Conservation (phyloP, 2,113 vertebrate genomes). For the Telmatochromis brichardi region DNA sequence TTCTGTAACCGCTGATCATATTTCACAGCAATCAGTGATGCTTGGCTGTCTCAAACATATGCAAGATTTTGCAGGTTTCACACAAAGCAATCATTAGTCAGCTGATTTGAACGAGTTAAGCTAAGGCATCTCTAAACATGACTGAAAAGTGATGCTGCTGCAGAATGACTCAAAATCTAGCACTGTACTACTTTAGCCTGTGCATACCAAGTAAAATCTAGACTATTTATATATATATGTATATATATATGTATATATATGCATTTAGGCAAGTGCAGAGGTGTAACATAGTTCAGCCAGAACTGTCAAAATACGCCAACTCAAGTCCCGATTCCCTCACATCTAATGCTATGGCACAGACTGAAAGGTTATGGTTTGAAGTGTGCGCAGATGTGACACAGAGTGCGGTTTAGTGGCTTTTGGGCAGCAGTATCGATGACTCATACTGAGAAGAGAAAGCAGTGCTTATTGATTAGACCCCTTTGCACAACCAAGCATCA, state of each 20-base stretch:
- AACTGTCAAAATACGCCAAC: neutral
- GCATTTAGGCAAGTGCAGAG: neutral
- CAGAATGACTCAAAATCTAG: neutral
- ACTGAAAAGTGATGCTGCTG: neutral
- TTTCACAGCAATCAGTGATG: neutral
- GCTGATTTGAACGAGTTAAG: neutral
- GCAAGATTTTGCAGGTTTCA: neutral
- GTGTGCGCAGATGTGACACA: slow-evolving; percentile 28
- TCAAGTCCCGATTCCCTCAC: neutral
- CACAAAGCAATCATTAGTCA: neutral
- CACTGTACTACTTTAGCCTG: neutral
- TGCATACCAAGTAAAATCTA: neutral
- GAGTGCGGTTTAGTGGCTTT: slow-evolving; percentile 57
- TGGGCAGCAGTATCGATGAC: slow-evolving; percentile 44
- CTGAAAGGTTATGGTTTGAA: slow-evolving; percentile 50
- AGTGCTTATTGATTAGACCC: slow-evolving; percentile 16
- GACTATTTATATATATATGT: neutral
- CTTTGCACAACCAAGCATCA: neutral
- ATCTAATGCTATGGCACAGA: neutral
- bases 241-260: neutral
- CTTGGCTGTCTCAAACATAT: neutral
- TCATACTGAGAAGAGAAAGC: slow-evolving; percentile 67
- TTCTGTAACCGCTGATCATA: slow-evolving; percentile 23
- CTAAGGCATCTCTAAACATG: neutral
- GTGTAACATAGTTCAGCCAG: neutral